phyloP scores from a whole-genome alignment of 2,888 invertebrate genomes.

The Agriopis marginaria region DNA sequence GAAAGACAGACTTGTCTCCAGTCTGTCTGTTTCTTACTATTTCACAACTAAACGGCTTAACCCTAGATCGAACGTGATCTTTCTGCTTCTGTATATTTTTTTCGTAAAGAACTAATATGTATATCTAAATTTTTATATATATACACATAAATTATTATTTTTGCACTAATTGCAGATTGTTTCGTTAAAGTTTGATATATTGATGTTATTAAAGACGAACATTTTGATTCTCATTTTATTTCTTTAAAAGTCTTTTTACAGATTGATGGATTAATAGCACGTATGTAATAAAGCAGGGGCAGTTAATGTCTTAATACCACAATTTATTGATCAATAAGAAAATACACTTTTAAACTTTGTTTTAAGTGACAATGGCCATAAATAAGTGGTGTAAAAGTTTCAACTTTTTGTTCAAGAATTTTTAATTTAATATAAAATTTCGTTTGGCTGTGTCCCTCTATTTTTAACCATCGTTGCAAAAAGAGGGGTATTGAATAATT shows the following conservation, averaged over 20 bases:
- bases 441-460: neutral
- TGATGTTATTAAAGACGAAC: neutral
- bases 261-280: constrained; percentile 10
- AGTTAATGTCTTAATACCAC: constrained; percentile 13
- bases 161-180: neutral
- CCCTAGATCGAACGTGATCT: too few relatives aligned
- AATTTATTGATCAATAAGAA: constrained; percentile 24
- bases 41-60: too few relatives aligned
- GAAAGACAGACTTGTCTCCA: too few relatives aligned
- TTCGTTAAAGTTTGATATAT: neutral
- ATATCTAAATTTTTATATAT: too few relatives aligned
- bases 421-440: neutral
- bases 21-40: too few relatives aligned
- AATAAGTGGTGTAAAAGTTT: constrained; percentile 5
- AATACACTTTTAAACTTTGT: constrained; percentile 9
- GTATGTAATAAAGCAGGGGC: constrained; percentile 15
- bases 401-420: neutral
- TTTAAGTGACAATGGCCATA: constrained; percentile 15
- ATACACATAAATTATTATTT: too few relatives aligned
- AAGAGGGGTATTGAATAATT: too few relatives aligned
- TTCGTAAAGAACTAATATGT: too few relatives aligned
- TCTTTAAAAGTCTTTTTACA: constrained; percentile 6
- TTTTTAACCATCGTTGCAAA: too few relatives aligned
- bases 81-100: too few relatives aligned
- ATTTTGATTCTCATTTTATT: neutral